A percentile compares a stretch with the other conserved stretches of the same genome.
phyloP scores from a whole-genome alignment of 1,140 invertebrate species.

The Acromyrmex heyeri region DNA sequence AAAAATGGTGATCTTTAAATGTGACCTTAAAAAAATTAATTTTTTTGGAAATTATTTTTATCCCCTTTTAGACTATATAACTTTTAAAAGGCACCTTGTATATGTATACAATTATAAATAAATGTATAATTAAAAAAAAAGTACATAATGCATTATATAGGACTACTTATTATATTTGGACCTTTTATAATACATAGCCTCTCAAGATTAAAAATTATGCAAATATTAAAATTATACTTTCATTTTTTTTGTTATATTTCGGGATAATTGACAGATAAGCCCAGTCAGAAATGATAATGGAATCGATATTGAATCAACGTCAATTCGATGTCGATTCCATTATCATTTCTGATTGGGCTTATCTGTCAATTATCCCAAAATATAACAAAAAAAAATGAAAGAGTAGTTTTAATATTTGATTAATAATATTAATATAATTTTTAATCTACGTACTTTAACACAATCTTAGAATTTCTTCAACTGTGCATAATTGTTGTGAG shows the following conservation, averaged over 20 bases:
- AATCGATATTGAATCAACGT: too few species aligned
- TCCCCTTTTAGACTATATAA: too few species aligned
- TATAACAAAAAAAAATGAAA: slow-evolving; percentile 19
- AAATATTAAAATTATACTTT: background rate
- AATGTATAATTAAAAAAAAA: background rate
- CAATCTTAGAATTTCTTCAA: slow-evolving; percentile 16
- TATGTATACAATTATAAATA: background rate
- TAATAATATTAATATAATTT: too few species aligned
- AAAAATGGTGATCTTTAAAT: too few species aligned
- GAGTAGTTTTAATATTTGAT: background rate
- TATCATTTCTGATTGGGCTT: background rate
- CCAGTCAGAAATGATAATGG: too few species aligned
- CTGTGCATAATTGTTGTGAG: background rate
- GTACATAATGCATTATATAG: background rate
- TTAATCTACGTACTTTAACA: slow-evolving; percentile 9
- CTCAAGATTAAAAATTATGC: background rate
- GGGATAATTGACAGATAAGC: background rate
- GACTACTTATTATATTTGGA: background rate
- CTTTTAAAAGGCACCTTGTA: too few species aligned
- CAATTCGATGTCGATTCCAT: too few species aligned
- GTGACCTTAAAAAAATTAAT: too few species aligned
- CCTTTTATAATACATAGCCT: background rate
- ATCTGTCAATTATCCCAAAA: background rate
- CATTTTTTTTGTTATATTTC: background rate
- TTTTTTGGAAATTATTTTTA: too few species aligned